phyloP scores from a whole-genome alignment of 2,888 invertebrate species.

The Phoronis australis region DNA sequence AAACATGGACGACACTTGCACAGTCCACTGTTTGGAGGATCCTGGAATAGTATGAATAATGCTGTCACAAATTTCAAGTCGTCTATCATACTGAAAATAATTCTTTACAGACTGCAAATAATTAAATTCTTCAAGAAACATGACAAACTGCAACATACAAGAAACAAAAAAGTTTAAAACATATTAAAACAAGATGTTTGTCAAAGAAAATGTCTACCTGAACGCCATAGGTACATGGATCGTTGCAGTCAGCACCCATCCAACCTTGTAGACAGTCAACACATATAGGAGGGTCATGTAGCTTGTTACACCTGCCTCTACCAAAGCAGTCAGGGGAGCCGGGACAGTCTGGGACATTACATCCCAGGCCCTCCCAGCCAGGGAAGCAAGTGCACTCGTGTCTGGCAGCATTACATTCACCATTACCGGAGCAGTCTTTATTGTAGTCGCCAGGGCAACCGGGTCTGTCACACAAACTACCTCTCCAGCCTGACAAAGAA shows the following conservation, averaged over 20 bases:
- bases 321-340: slow-evolving; percentile 29
- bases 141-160: too few species aligned
- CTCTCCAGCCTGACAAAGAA: slow-evolving; percentile 35
- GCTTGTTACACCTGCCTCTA: slow-evolving; percentile 21
- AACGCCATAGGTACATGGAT: slow-evolving; percentile 23
- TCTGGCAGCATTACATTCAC: slow-evolving; percentile 24
- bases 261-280: slow-evolving; percentile 21
- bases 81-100: too few species aligned
- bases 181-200: too few species aligned
- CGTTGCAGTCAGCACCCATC: slow-evolving; percentile 28
- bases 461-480: slow-evolving; percentile 26
- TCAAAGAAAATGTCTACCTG: too few species aligned
- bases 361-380: slow-evolving; percentile 31
- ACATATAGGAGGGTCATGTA: slow-evolving; percentile 22
- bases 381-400: slow-evolving; percentile 26
- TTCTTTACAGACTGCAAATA: too few species aligned
- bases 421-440: slow-evolving; percentile 27
- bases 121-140: too few species aligned
- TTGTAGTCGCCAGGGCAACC: slow-evolving; percentile 28
- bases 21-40: slow-evolving; percentile 21
- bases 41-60: too few species aligned
- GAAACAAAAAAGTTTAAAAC: too few species aligned
- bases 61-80: too few species aligned
- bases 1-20: slow-evolving; percentile 25
- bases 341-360: slow-evolving; percentile 30